Evolutionary conservation across 2,797 vertebrate species (phyloP), one percentile per base, ranked within the genome.

Genomic region (Botia kubotai): DNA sequence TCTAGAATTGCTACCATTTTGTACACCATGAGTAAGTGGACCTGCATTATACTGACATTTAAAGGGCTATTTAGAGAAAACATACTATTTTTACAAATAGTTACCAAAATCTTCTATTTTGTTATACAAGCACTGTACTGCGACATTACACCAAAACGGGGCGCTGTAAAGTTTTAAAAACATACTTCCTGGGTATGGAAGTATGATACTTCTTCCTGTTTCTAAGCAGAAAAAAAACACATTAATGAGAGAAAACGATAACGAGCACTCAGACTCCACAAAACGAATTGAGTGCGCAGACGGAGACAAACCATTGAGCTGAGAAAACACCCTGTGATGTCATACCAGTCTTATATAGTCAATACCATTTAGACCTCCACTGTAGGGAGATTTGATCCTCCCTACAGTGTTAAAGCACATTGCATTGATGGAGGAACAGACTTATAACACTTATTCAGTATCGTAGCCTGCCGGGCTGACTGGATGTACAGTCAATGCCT

Each of bases 391-490:
- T 66, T 66, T 4, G 0, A 66, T 63, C 17, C 8, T n/a, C 4
- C 21, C 57, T 48, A 23, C 21, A 13, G 39, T 26, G 13, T 74
- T 62, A 74, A 10, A 60, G 21, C 23, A 48, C 14, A 65, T 52
- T 66, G 19, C 26, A 76, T 52, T 33, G 73, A 48, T 36, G n/a
- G 3, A 23, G n/a, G 26, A 75, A 39, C 6, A 52, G 21, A 36
- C 17, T 4, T 43, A 6, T 3, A 21, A 76, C 19, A 17, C 14
- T 55, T 19, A 39, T 50, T 67, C n/a, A 17, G 48, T 53, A 39
- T 66, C 12, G 19, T 68, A 84, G 87, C 87, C 87, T 89, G 90
- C 92, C 89, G 89, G 16, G n/a, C 26, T 12, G 23, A 50, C 79
- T 60, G 33, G 19, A 57, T 43, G 36, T 60, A 66, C 60, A 6